Conservation (phyloP, 2,888 invertebrate species). For the Pegoplata infirma region DNA sequence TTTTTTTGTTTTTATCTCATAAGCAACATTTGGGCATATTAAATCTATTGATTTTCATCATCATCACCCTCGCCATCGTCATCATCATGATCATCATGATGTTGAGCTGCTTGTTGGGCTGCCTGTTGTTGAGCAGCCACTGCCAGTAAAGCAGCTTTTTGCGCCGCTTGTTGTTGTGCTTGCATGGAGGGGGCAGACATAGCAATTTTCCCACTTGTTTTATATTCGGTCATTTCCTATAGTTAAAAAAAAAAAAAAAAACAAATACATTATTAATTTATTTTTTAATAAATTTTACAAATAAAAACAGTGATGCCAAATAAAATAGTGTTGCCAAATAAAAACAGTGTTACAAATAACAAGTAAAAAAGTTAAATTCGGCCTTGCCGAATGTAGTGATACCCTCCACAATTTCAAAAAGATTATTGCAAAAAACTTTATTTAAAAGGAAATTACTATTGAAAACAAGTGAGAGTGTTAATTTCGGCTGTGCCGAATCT, state of each 20-base stretch:
- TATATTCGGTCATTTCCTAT: constrained; percentile 79
- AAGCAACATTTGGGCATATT: constrained; percentile 64
- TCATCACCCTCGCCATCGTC: constrained; percentile 78
- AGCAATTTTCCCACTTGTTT: constrained; percentile 78
- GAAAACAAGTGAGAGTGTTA: no score
- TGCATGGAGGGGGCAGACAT: constrained; percentile 78
- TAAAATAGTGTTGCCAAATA: no score
- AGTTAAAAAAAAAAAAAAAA: constrained; percentile 26
- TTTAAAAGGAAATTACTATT: no score
- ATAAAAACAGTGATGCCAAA: no score
- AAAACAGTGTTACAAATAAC: no score
- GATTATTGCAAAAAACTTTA: no score
- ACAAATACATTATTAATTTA: background rate
- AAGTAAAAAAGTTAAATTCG: no score
- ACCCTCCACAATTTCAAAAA: no score
- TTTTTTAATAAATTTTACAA: constrained; percentile 4
- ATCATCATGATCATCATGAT: constrained; percentile 77
- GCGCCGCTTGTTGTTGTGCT: constrained; percentile 76
- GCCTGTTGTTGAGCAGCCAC: constrained; percentile 74
- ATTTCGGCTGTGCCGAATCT: no score
- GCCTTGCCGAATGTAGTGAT: no score
- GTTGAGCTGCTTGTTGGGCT: constrained; percentile 71
- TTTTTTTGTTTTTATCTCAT: constrained; percentile 56
- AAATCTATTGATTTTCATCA: constrained; percentile 78
- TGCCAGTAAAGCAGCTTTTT: constrained; percentile 77